Evolutionary conservation across 2,888 invertebrate species (phyloP), one percentile per base, ranked within the genome.

Genomic region (Drosophila vallismaia): DNA sequence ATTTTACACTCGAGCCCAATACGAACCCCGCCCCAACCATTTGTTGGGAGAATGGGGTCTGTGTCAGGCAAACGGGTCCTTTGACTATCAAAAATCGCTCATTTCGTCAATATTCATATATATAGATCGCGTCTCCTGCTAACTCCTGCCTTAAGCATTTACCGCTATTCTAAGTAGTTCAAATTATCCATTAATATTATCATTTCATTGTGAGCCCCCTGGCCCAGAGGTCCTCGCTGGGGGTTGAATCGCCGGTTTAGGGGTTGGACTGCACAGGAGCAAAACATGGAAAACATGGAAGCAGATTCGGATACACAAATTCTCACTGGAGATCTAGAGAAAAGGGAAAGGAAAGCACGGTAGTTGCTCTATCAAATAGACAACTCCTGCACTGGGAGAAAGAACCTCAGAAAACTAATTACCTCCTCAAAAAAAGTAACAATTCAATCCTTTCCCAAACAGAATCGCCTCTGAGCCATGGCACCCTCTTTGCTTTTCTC

Each of bases 21-120:
- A 36, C 26, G 33, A 45, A 60, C 63, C 51, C 66, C 29, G 54
- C 53, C 36, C 29, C n/a, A 0, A 56, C 59, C 29, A 48, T 49
- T 62, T 70, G 69, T 44, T 60, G 19, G 42, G 42, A 50, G 28
- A 14, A 71, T 81, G 64, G 69, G 64, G 64, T 48, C 66, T 48
- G 4, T 26, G 64, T 14, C 26, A 29, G 60, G 63, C 44, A 24
- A 71, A 78, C 69, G 69, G 64, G 64, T 45, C 63, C 60, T 73
- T 64, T 88, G 84, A 85, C 88, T 85, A 88, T 86, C 77, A 85
- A 77, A 86, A 77, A 80, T 80, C 84, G 88, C 81, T 88, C 75
- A 67, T 73, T 77, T 75, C 53, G 50, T 57, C 63, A 57, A 63
- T 69, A 45, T 63, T 33, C 56, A 74, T 56, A 29, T 14, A 28